These are phyloP conservation scores for Lucinisca nassula DNA, from an alignment of 2,888 invertebrate genomes.

Conservation along the genomic window DNA sequence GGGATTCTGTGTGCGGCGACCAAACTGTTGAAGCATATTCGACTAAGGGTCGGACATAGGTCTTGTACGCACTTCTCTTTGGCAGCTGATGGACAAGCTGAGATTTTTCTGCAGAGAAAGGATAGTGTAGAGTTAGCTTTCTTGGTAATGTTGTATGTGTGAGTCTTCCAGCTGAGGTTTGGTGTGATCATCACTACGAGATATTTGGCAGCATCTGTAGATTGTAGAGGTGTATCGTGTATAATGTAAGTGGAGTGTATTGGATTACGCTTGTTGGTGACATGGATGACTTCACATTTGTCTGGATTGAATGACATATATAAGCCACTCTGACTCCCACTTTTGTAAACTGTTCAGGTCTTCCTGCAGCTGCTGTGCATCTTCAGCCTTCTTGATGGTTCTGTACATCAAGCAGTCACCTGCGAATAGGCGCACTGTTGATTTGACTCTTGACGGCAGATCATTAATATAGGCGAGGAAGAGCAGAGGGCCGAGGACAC, in stretches of 20 bases:
- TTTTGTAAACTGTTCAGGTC: no score
- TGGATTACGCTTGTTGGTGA: no score
- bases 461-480: not conserved
- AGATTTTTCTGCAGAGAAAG: not conserved
- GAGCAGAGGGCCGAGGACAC: not conserved
- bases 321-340: no score
- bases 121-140: conserved; percentile 5
- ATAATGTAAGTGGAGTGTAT: not conserved
- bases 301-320: no score
- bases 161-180: not conserved
- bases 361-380: no score
- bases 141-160: not conserved
- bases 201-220: not conserved
- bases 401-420: conserved; percentile 7
- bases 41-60: conserved; percentile 10
- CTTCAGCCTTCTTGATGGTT: no score
- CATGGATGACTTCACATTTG: no score
- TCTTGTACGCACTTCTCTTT: conserved; percentile 13
- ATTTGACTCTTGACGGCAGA: not conserved
- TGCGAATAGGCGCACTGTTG: not conserved
- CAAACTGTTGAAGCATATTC: conserved; percentile 22
- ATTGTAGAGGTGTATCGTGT: not conserved
- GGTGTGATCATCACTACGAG: not conserved
- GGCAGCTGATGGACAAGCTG: not conserved
- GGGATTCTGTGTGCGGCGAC: conserved; percentile 9